Evolutionary conservation across 2,888 invertebrate genomes (phyloP).

Genomic region (Drosophila anomalipes): DNA sequence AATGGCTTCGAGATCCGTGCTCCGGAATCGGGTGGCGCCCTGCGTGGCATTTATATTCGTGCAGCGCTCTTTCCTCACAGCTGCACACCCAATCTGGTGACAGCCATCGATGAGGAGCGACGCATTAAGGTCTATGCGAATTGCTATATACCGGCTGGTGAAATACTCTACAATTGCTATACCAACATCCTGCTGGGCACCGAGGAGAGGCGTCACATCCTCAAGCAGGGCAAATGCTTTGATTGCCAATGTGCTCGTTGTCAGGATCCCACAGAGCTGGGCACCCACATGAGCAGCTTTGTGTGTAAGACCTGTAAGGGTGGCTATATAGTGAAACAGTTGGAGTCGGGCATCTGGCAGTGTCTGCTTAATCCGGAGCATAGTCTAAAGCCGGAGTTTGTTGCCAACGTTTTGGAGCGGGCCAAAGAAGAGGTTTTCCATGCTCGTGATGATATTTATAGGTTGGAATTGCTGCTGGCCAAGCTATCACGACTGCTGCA

Average conservation of each 20-base stretch:
- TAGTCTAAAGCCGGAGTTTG: slow-evolving; percentile 81
- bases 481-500: slow-evolving; percentile 88
- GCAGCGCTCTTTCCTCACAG: slow-evolving; percentile 91
- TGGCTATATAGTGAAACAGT: slow-evolving; percentile 62
- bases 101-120: slow-evolving; percentile 90
- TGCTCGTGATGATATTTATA: slow-evolving; percentile 82
- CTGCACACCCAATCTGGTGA: slow-evolving; percentile 90
- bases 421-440: slow-evolving; percentile 85
- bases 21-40: slow-evolving; percentile 84
- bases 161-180: slow-evolving; percentile 89
- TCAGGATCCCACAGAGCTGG: slow-evolving; percentile 89
- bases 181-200: slow-evolving; percentile 90
- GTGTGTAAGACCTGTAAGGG: slow-evolving; percentile 70
- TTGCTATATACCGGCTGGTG: slow-evolving; percentile 87
- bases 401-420: slow-evolving; percentile 85
- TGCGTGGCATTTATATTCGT: slow-evolving; percentile 90
- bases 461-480: slow-evolving; percentile 86
- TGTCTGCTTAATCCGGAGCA: slow-evolving; percentile 75
- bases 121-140: slow-evolving; percentile 89
- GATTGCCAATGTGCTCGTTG: slow-evolving; percentile 90
- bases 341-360: slow-evolving; percentile 68
- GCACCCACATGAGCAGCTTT: slow-evolving; percentile 88
- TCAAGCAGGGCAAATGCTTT: slow-evolving; percentile 91
- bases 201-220: slow-evolving; percentile 88
- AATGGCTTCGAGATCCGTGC: slow-evolving; percentile 91